Evolutionary conservation across 2,797 vertebrate species (phyloP).

Genomic region (Semaprochilodus insignis): DNA sequence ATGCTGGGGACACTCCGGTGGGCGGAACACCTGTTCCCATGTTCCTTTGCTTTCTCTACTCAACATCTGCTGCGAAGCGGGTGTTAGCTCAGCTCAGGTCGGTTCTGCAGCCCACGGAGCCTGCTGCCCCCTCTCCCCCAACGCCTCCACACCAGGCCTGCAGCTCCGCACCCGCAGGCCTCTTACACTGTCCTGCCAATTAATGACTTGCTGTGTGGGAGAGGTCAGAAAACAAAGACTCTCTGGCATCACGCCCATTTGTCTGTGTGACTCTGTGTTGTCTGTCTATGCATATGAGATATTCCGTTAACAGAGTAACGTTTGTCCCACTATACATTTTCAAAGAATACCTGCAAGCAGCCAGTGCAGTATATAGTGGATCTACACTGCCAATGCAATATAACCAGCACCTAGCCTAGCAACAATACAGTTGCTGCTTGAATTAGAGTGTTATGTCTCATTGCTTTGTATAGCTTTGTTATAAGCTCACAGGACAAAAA

Average conservation of each 20-base stretch:
- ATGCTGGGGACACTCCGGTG: conserved; percentile 53
- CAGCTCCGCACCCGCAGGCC: conserved; percentile 37
- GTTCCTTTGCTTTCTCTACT: conserved; percentile 42
- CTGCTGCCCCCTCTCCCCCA: conserved; percentile 43
- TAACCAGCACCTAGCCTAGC: background rate
- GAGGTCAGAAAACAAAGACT: conserved; percentile 47
- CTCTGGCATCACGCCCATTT: conserved; percentile 36
- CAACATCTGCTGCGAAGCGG: conserved; percentile 56
- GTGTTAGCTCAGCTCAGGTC: conserved; percentile 1
- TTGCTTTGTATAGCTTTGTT: background rate
- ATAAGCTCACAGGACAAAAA: no score
- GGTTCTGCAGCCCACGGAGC: conserved; percentile 50
- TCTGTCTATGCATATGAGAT: background rate
- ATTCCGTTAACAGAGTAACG: background rate
- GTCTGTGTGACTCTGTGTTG: background rate
- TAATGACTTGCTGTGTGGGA: conserved; percentile 50
- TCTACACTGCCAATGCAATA: background rate
- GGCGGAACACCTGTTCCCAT: conserved; percentile 60
- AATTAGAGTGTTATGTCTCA: background rate
- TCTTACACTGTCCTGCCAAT: conserved; percentile 34
- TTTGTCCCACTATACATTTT: background rate
- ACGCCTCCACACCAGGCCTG: conserved; percentile 54
- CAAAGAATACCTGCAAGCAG: background rate
- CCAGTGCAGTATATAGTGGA: background rate
- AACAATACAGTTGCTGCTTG: no score